phyloP scores from a whole-genome alignment of 2,797 vertebrate genomes.

The Antennarius maculatus region DNA sequence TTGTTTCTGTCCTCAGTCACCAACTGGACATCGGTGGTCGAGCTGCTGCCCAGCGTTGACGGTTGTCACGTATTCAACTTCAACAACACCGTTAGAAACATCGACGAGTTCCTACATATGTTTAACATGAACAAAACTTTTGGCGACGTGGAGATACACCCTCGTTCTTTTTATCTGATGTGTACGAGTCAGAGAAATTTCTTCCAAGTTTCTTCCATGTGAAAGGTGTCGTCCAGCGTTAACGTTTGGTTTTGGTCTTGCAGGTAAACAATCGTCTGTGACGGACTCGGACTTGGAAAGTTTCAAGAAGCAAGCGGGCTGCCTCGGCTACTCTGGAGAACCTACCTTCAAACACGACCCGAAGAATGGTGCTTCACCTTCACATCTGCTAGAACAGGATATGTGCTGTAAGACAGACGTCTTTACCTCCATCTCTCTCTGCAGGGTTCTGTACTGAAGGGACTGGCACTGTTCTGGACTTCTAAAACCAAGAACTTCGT shows the following conservation, averaged over 20 bases:
- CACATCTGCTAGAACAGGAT: not conserved
- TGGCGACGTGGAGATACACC: rapidly evolving
- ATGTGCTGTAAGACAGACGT: not conserved
- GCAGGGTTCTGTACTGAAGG: slow-evolving; percentile 38
- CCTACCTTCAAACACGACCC: slow-evolving; percentile 26
- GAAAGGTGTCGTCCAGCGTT: not conserved
- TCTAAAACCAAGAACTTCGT: not conserved
- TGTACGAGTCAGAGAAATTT: slow-evolving; percentile 13
- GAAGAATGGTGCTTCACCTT: slow-evolving; percentile 37
- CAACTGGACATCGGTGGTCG: rapidly evolving
- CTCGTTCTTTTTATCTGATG: slow-evolving; percentile 25
- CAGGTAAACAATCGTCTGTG: slow-evolving; percentile 14
- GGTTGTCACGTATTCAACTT: not conserved
- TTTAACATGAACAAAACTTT: rapidly evolving
- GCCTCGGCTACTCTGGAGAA: slow-evolving; percentile 46
- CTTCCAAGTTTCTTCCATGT: not conserved
- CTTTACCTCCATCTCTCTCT: slow-evolving; percentile 8
- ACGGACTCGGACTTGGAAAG: slow-evolving; percentile 37
- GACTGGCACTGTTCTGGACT: not conserved
- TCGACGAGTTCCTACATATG: rapidly evolving
- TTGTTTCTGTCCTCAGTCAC: not conserved
- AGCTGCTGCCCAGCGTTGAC: slow-evolving; percentile 7
- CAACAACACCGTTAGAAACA: not conserved
- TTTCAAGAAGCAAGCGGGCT: slow-evolving; percentile 56
- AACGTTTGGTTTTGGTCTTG: not conserved